Percentiles rank a stretch among this genome's conserved stretches.
Evolutionary conservation across 2,888 invertebrate species (phyloP).

Genomic region (Belgica antarctica): DNA sequence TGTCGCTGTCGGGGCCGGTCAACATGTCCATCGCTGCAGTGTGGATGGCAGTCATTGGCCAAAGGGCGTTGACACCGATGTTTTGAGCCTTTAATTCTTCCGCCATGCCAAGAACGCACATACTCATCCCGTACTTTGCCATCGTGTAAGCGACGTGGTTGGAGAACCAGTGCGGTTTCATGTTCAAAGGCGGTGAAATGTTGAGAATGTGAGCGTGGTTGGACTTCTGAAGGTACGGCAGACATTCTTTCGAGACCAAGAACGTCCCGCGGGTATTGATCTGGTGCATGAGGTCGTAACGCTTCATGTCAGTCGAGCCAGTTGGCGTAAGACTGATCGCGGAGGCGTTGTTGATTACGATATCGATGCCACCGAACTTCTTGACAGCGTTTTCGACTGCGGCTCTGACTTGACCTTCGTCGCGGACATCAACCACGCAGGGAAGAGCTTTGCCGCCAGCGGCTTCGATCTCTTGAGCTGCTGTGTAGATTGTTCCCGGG

Average conservation of each 20-base stretch:
- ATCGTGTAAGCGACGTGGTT: slow-evolving; percentile 95
- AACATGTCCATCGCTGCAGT: slow-evolving; percentile 93
- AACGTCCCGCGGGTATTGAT: slow-evolving; percentile 91
- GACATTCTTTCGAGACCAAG: slow-evolving; percentile 80
- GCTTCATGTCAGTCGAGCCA: slow-evolving; percentile 85
- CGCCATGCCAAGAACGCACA: slow-evolving; percentile 97
- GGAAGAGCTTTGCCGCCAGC: slow-evolving; percentile 83
- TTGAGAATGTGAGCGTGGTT: slow-evolving; percentile 92
- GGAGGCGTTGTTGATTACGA: slow-evolving; percentile 93
- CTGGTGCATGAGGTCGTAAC: slow-evolving; percentile 93
- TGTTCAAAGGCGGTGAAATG: slow-evolving; percentile 88
- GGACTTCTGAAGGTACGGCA: slow-evolving; percentile 83
- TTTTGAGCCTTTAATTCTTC: slow-evolving; percentile 80
- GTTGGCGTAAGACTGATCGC: slow-evolving; percentile 87
- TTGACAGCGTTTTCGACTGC: slow-evolving; percentile 74
- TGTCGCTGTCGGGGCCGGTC: slow-evolving; percentile 58
- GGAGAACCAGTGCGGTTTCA: slow-evolving; percentile 85
- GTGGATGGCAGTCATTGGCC: slow-evolving; percentile 91
- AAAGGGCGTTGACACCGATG: slow-evolving; percentile 91
- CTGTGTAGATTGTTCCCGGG: slow-evolving; percentile 77
- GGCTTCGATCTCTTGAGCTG: slow-evolving; percentile 81
- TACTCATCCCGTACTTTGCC: slow-evolving; percentile 98
- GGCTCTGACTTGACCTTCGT: slow-evolving; percentile 70
- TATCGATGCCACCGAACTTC: slow-evolving; percentile 93
- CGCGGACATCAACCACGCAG: slow-evolving; percentile 83